Evolutionary conservation across 2,797 vertebrate genomes (phyloP), one percentile per base, ranked within the genome.

Genomic region (Urophycis tenuis): DNA sequence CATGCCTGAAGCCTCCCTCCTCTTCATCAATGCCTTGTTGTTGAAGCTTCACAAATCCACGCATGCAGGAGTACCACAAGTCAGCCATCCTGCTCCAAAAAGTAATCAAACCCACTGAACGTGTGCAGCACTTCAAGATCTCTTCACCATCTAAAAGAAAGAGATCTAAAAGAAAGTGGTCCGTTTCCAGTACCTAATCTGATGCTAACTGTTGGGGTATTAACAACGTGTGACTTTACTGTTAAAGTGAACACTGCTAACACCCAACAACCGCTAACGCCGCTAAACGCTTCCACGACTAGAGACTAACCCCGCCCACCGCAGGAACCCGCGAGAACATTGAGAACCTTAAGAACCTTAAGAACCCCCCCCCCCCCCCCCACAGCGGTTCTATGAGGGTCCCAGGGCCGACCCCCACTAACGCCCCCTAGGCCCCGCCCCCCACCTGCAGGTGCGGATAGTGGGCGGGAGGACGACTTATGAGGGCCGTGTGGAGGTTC

Each of bases 401-500:
- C 84, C 77, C 81, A 71, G 86, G 81, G 81, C 83, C 72, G 87
- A 83, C 88, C 87, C 86, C 84, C 86, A 88, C 92, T 95, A 85
- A 95, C 64, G 75, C 87, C 89, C 88, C 83, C 82, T 91, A 95
- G 95, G 94, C 84, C 87, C 2, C 93, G 95, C 94, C 84, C 87
- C 2, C 93, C 93, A 73, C 92, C 88, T 72, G 25, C 94, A 96
- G 95, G 92, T 96, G 89, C 95, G 95, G 87, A 91, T 95, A 78
- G 93, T 90, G 9, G 94, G 95, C 45, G 95, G 95, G 81, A 92
- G 94, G 78, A 94, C 92, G 2, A 79, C 35, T 15, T 94, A 92
- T 79, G 95, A 96, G 90, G 95, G 96, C 80, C 94, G 94, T 0
- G 93, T 96, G 92, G 95, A 96, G 92, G 91, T 96, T 92, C 94